Evolutionary conservation across 1,140 invertebrate species (phyloP).

Genomic region (Drosophila azteca): DNA sequence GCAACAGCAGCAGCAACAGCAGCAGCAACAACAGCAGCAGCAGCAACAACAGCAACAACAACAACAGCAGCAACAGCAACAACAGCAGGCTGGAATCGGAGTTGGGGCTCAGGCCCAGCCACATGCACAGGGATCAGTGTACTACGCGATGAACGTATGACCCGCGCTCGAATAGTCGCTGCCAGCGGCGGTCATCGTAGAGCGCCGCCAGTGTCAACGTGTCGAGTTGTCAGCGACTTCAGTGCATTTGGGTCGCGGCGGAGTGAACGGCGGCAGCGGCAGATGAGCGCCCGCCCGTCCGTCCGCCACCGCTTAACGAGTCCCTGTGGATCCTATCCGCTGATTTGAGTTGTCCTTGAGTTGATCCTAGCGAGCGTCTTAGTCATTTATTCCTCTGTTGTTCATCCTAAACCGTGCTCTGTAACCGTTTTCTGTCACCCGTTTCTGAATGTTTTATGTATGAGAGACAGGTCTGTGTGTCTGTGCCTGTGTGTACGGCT

Average conservation of each 20-base stretch:
- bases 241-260: slow-evolving; percentile 70
- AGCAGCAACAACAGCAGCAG: slow-evolving; percentile 51
- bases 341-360: slow-evolving; percentile 50
- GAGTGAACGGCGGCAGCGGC: slow-evolving; percentile 36
- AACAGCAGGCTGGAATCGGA: slow-evolving; percentile 25
- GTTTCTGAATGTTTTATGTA: background rate
- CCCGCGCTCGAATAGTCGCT: slow-evolving; percentile 81
- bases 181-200: slow-evolving; percentile 82
- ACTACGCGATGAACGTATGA: slow-evolving; percentile 85
- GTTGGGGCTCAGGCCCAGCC: slow-evolving; percentile 41
- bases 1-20: slow-evolving; percentile 48
- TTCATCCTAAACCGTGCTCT: slow-evolving; percentile 6
- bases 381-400: slow-evolving; percentile 18
- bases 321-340: slow-evolving; percentile 28
- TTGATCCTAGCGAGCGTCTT: slow-evolving; percentile 61
- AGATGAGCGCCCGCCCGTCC: slow-evolving; percentile 49
- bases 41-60: slow-evolving; percentile 43
- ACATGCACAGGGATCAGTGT: slow-evolving; percentile 76
- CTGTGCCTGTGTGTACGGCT: too few species aligned
- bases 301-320: slow-evolving; percentile 10
- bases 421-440: slow-evolving; percentile 8
- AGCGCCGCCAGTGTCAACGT: slow-evolving; percentile 83
- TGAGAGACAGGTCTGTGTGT: slow-evolving; percentile 5
- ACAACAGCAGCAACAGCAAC: slow-evolving; percentile 44
- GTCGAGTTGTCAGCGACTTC: slow-evolving; percentile 82